phyloP scores from a whole-genome alignment of 2,113 vertebrate species.

The Puntigrus tetrazona region DNA sequence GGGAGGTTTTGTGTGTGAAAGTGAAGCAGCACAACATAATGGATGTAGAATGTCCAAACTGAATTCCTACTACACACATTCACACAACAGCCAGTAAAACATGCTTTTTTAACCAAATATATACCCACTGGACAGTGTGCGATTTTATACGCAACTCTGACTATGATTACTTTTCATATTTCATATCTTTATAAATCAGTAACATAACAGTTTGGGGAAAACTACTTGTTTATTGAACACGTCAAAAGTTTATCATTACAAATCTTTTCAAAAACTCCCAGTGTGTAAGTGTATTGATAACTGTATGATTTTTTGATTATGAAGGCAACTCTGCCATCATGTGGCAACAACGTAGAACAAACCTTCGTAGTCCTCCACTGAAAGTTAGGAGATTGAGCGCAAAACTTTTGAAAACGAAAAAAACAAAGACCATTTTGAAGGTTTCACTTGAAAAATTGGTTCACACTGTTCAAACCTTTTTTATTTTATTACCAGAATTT shows the following conservation, averaged over 20 bases:
- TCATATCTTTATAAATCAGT: not conserved
- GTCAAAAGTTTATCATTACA: not conserved
- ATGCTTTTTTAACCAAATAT: no score
- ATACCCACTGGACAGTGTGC: not conserved
- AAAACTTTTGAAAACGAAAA: not conserved
- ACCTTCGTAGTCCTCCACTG: not conserved
- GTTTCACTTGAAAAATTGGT: not conserved
- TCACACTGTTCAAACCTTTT: not conserved
- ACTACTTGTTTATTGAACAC: not conserved
- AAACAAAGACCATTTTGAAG: no score
- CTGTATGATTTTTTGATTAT: not conserved
- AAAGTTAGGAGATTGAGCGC: no score
- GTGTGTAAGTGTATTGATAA: not conserved
- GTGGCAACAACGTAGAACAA: not conserved
- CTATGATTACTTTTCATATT: not conserved
- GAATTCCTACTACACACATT: not conserved
- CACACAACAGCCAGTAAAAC: no score
- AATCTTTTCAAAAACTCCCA: not conserved
- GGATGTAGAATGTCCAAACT: not conserved
- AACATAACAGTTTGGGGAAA: not conserved
- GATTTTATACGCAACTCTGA: not conserved
- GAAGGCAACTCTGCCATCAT: constrained; percentile 36
- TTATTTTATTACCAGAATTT: not conserved
- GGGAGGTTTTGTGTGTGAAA: not conserved
- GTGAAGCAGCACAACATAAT: not conserved